A percentile compares a stretch with the other conserved stretches of the same genome.
phyloP scores from a whole-genome alignment of 1,140 invertebrate species.

The Tetranychus urticae region DNA sequence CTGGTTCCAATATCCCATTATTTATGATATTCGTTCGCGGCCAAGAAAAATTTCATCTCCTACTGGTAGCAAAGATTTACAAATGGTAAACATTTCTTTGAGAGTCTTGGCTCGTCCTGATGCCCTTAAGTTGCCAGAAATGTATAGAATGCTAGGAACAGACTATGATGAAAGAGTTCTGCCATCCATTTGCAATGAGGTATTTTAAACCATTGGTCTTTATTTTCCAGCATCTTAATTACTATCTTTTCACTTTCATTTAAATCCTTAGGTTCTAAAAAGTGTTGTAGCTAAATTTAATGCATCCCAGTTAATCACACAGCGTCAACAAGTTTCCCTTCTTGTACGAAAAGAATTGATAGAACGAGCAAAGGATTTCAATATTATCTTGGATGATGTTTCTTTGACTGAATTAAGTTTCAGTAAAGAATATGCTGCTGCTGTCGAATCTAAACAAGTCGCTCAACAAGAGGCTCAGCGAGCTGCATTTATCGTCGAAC shows the following conservation, averaged over 20 bases:
- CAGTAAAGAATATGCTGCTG: conserved; percentile 96
- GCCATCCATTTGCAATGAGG: conserved; percentile 42
- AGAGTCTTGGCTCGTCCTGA: conserved; percentile 88
- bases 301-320: conserved; percentile 94
- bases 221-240: background rate
- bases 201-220: background rate
- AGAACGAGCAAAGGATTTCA: conserved; percentile 91
- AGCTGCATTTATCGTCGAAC: conserved; percentile 91
- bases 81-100: conserved; percentile 97
- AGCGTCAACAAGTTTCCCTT: conserved; percentile 80
- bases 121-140: conserved; percentile 57
- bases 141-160: conserved; percentile 82
- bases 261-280: conserved; percentile 46
- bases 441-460: conserved; percentile 95
- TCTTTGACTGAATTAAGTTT: conserved; percentile 96
- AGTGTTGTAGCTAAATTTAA: conserved; percentile 99
- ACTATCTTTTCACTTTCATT: conserved; percentile 34
- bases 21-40: conserved; percentile 86
- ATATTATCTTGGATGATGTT: conserved; percentile 98
- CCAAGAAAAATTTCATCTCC: conserved; percentile 89
- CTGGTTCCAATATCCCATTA: conserved; percentile 93
- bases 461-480: conserved; percentile 97
- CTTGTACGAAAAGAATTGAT: conserved; percentile 78
- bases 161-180: conserved; percentile 97
- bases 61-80: conserved; percentile 97